Evolutionary conservation across 2,888 invertebrate species (phyloP), one percentile per base, ranked within the genome.

Genomic region (Pristionchus exspectatus): DNA sequence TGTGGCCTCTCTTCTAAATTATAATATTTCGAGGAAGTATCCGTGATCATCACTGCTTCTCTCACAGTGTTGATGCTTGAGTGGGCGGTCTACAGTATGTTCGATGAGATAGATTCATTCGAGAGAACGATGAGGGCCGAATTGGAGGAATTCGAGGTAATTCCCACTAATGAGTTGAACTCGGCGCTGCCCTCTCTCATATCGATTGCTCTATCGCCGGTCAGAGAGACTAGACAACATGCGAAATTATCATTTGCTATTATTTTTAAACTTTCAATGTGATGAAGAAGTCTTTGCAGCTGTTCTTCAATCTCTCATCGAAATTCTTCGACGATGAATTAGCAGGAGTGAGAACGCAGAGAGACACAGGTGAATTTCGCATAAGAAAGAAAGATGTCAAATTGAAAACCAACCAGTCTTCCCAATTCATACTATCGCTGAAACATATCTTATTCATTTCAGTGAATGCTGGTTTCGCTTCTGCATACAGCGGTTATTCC

Each of bases 101-200:
- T 81, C 81, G 14, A 81, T 50, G 81, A 81, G 54, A 81, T 81
- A 14, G 54, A 50, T 12, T 18, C 18, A 4, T 50, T 81, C n/a
- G 50, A 81, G n/a, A 54, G 50, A 27, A 18, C 50, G n/a, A 50
- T 81, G 81, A n/a, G 50, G 50, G 81, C 81, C 12, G 81, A 81
- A 81, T 54, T 81, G 44, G 81, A 81, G 44, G 81, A 81, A 54
- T 81, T 81, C 54, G 81, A 81, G 50, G 81, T 81, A 14, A 21
- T 77, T 77, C 38, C 38, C 38, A 38, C 38, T 38, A 24, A 5
- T 21, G 12, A 59, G 1, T 59, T 18, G 16, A 59, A 59, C 18
- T 21, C 18, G 24, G 18, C 59, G 59, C 5, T 4, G 12, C 5
- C 16, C 56, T 56, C 56, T 56, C 56, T 56, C 12, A 18, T 56